Conservation (phyloP, 2,113 vertebrate species). For the Callorhinus ursinus region DNA sequence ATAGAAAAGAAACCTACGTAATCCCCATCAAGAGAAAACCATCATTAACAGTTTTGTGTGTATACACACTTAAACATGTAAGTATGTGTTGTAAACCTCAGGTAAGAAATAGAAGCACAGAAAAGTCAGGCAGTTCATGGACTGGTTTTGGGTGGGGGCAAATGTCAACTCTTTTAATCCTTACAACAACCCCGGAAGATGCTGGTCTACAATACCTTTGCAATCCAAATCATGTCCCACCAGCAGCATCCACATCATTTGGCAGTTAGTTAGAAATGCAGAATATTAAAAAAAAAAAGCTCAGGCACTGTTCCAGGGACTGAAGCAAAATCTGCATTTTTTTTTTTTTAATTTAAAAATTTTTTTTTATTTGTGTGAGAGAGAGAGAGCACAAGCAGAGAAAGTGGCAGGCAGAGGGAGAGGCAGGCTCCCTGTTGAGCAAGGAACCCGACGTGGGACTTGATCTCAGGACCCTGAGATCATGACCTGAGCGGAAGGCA, state of each 20-base stretch:
- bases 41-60: not conserved
- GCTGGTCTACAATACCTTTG: not conserved
- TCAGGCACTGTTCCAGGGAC: not conserved
- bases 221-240: not conserved
- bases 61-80: not conserved
- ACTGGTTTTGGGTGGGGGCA: not conserved
- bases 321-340: not conserved
- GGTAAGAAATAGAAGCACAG: not conserved
- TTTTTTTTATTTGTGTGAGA: too few species aligned
- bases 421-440: too few species aligned
- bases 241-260: not conserved
- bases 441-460: too few species aligned
- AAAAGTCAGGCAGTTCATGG: not conserved
- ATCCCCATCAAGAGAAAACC: slow-evolving; percentile 3
- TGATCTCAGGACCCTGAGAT: too few species aligned
- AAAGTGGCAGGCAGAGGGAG: too few species aligned
- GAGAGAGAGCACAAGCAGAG: too few species aligned
- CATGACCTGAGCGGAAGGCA: too few species aligned
- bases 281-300: not conserved
- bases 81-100: not conserved
- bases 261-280: not conserved
- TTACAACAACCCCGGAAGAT: not conserved
- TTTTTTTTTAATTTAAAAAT: too few species aligned
- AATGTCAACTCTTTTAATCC: not conserved
- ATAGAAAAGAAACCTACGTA: not conserved